Evolutionary conservation across 2,797 vertebrate genomes (phyloP).

Genomic region (Eidolon dupreanum): DNA sequence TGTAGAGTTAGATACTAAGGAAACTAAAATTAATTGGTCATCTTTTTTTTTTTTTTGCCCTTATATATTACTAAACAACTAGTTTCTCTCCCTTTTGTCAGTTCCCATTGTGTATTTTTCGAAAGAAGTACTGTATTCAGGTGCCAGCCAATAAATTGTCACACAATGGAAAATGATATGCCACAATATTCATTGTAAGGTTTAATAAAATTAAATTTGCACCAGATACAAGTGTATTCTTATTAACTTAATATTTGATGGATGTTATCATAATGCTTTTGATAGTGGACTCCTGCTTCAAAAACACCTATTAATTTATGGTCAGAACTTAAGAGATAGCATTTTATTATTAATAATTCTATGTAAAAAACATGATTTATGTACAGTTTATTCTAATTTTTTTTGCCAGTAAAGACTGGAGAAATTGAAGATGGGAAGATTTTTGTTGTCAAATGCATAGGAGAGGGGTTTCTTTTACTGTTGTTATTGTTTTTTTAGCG

Average conservation of each 20-base stretch:
- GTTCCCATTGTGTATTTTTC: constrained; percentile 70
- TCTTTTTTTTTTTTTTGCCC: neutral
- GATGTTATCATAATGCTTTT: neutral
- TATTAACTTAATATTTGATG: constrained; percentile 52
- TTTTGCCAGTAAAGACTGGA: constrained; percentile 21
- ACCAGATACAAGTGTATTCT: constrained; percentile 72
- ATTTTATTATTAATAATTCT: constrained; percentile 40
- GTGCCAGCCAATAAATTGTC: constrained; percentile 72
- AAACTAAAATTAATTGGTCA: constrained; percentile 46
- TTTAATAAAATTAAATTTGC: constrained; percentile 81
- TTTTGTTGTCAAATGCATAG: neutral
- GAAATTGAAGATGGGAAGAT: neutral
- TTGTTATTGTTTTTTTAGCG: neutral
- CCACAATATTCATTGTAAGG: constrained; percentile 77
- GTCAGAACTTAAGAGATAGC: neutral
- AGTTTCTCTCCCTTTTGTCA: constrained; percentile 64
- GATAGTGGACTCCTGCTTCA: neutral
- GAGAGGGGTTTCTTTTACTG: neutral
- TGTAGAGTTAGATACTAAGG: constrained; percentile 50
- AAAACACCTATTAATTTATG: neutral
- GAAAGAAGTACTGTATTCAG: constrained; percentile 72
- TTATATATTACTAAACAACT: constrained; percentile 53
- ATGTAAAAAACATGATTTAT: neutral
- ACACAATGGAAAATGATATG: constrained; percentile 72
- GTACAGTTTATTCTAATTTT: neutral